phyloP scores from a whole-genome alignment of 2,113 vertebrate genomes.

The Chascanopsetta lugubris region DNA sequence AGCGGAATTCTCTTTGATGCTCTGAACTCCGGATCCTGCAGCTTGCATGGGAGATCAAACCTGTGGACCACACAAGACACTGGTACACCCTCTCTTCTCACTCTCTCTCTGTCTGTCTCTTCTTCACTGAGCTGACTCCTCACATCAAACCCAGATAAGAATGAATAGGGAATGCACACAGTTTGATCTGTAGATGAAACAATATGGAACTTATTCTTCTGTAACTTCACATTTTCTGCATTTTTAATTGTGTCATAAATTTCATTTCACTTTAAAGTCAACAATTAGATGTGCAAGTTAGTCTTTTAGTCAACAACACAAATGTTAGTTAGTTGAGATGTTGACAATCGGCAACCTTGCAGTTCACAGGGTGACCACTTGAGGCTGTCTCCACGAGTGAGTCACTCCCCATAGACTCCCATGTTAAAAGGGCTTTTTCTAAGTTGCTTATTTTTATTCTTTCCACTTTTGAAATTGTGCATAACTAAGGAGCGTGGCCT shows the following conservation, averaged over 20 bases:
- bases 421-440: too few species aligned
- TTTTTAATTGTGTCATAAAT: not conserved
- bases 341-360: too few species aligned
- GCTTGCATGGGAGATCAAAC: slow-evolving; percentile 61
- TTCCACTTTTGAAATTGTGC: too few species aligned
- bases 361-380: too few species aligned
- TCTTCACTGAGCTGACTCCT: slow-evolving; percentile 17
- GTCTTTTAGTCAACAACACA: too few species aligned
- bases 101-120: not conserved
- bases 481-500: too few species aligned
- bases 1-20: slow-evolving; percentile 59
- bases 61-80: slow-evolving; percentile 18
- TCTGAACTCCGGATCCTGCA: slow-evolving; percentile 42
- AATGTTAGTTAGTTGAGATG: too few species aligned
- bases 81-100: not conserved
- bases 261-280: not conserved
- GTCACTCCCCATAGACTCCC: too few species aligned
- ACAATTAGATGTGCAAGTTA: too few species aligned
- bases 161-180: slow-evolving; percentile 17
- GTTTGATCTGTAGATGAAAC: slow-evolving; percentile 35
- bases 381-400: too few species aligned
- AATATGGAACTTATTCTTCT: slow-evolving; percentile 23
- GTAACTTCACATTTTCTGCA: not conserved
- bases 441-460: too few species aligned
- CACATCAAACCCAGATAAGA: slow-evolving; percentile 34